Evolutionary conservation across 2,113 vertebrate species (phyloP), one percentile per base, ranked within the genome.

Genomic region (Stercorarius parasiticus): DNA sequence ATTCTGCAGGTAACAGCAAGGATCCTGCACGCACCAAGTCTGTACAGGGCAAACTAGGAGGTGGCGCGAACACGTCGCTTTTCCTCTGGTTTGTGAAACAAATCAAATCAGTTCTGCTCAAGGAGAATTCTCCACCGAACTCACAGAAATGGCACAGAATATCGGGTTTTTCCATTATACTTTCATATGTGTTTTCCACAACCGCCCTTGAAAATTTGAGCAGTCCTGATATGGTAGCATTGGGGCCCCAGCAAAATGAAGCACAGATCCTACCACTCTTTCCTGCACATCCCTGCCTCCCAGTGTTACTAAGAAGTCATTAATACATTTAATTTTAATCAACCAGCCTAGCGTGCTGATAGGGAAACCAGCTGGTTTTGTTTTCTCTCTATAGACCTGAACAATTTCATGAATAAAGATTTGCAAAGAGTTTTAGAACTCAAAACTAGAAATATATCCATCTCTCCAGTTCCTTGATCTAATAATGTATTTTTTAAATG

Each of bases 321-420:
- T 87, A 91, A 90, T 79, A 56, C 10, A 73, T 80, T 90, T 38
- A 32, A 91, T 94, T 81, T 71, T 79, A 78, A 95, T 84, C 83
- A 94, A 58, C 50, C 89, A 95, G 80, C 86, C 91, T 53, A n/a
- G 80, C 26, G 1, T 52, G 69, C 86, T 78, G 3, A 23, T 45
- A 11, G 86, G 47, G 42, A 49, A 94, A 83, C 26, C 90, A 89
- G 94, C 83, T 96, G 95, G 59, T 13, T 94, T 93, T 94, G 93
- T 95, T 94, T 96, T 64, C 83, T 72, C 95, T 96, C 96, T 19
- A 0, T 2, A 93, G 95, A 91, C 93, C 77, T 12, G n/a, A 93
- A 93, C 50, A 19, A 47, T 59, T 76, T 40, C 30, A 97, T 95
- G 81, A 94, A 94, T 96, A 96, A 94, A 96, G 86, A 96, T 93